These are phyloP conservation scores for Trichoplusia ni DNA, from an alignment of 1,140 invertebrate species.

Conservation along the genomic window DNA sequence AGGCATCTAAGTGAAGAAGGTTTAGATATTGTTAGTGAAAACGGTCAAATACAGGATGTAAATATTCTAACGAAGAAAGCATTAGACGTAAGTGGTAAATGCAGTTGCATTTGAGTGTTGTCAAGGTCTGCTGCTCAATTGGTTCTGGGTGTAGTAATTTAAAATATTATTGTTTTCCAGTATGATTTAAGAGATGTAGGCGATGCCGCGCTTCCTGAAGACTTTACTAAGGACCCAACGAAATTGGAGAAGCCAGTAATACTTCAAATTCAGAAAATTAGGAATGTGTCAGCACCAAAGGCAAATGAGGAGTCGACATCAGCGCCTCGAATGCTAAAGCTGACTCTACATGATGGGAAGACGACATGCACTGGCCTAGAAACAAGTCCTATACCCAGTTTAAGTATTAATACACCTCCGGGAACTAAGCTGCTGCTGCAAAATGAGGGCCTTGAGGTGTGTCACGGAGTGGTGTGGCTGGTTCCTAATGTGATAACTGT, in stretches of 20 bases:
- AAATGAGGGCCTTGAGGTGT: constrained; percentile 80
- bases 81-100: constrained; percentile 86
- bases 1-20: constrained; percentile 88
- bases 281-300: constrained; percentile 95
- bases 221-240: constrained; percentile 83
- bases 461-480: constrained; percentile 88
- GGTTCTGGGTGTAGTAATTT: constrained; percentile 11
- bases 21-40: constrained; percentile 84
- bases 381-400: constrained; percentile 84
- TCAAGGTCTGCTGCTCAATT: constrained; percentile 15
- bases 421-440: constrained; percentile 87
- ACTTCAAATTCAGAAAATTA: constrained; percentile 93
- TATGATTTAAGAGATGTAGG: constrained; percentile 90
- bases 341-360: constrained; percentile 93
- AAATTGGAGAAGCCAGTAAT: constrained; percentile 87
- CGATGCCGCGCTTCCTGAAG: constrained; percentile 82
- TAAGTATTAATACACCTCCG: constrained; percentile 89
- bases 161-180: constrained; percentile 80
- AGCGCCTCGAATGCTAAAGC: constrained; percentile 91
- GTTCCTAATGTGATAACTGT: constrained; percentile 85
- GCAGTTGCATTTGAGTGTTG: constrained; percentile 15
- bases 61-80: constrained; percentile 85
- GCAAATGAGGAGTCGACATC: constrained; percentile 91
- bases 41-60: constrained; percentile 84
- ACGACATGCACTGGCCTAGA: constrained; percentile 89